A percentile compares a stretch with the other conserved stretches of the same genome.
phyloP scores from a whole-genome alignment of 2,888 invertebrate genomes.

The Volucella inanis region DNA sequence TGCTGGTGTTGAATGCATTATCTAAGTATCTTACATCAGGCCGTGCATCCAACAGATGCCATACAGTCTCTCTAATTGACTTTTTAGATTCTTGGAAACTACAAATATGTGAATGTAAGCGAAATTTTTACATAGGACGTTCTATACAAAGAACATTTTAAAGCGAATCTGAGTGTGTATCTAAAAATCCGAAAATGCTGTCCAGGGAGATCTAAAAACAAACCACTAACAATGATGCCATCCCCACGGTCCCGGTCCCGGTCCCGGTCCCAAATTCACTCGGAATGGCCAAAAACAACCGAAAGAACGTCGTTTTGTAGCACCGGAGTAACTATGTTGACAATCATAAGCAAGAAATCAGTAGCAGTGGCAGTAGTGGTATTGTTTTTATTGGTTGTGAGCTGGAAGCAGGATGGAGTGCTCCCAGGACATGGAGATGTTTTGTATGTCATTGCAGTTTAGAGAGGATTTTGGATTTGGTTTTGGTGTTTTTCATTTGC shows the following conservation, averaged over 20 bases:
- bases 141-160: constrained; percentile 9
- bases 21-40: constrained; percentile 51
- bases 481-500: constrained; percentile 3
- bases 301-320: constrained; percentile 7
- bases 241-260: constrained; percentile 6
- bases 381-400: constrained; percentile 70
- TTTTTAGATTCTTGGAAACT: constrained; percentile 51
- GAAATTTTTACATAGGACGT: neutral
- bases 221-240: constrained; percentile 17
- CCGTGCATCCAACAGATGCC: constrained; percentile 62
- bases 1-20: constrained; percentile 52
- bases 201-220: constrained; percentile 8
- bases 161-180: constrained; percentile 22
- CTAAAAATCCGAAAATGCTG: neutral
- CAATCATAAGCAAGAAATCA: constrained; percentile 72
- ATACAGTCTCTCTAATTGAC: constrained; percentile 59
- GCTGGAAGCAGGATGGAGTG: constrained; percentile 41
- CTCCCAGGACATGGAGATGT: constrained; percentile 57
- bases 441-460: constrained; percentile 62
- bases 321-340: constrained; percentile 53
- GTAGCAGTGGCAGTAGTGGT: constrained; percentile 26
- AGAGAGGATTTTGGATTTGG: constrained; percentile 40
- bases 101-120: neutral
- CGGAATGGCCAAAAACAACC: constrained; percentile 62
- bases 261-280: constrained; percentile 1